phyloP scores from a whole-genome alignment of 2,888 invertebrate species.

The Rhingia rostrata region DNA sequence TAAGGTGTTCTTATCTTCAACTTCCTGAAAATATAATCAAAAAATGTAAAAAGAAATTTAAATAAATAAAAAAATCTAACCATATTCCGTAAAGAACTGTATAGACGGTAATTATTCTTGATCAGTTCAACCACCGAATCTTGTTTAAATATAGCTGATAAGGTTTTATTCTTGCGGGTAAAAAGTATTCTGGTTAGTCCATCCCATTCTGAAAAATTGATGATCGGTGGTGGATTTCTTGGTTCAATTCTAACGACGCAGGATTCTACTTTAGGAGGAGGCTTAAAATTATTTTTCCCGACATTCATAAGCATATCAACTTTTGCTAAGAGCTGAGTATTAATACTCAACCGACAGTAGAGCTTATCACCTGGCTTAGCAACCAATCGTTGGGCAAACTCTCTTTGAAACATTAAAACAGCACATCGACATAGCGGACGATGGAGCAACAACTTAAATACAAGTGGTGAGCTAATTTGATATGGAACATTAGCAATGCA shows the following conservation, averaged over 20 bases:
- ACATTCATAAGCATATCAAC: conserved; percentile 98
- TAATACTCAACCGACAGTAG: conserved; percentile 97
- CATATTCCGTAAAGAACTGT: conserved; percentile 93
- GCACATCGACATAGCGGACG: conserved; percentile 95
- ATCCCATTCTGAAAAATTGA: conserved; percentile 99
- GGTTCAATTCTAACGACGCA: conserved; percentile 99
- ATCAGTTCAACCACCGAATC: conserved; percentile 91
- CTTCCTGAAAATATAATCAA: conserved; percentile 84
- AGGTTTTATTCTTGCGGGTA: conserved; percentile 97
- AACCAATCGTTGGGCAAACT: conserved; percentile 98
- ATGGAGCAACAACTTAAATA: conserved; percentile 96
- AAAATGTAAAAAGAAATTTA: conserved; percentile 21
- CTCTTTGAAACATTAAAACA: conserved; percentile 98
- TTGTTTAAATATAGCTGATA: conserved; percentile 94
- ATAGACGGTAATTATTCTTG: conserved; percentile 95
- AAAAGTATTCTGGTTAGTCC: conserved; percentile 97
- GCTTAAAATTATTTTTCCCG: conserved; percentile 98
- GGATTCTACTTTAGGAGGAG: conserved; percentile 99
- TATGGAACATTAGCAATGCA: conserved; percentile 99
- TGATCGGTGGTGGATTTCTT: conserved; percentile 96
- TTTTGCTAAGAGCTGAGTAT: conserved; percentile 96
- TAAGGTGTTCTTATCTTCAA: conserved; percentile 93
- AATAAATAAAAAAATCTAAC: conserved; percentile 82
- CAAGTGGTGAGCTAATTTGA: conserved; percentile 97
- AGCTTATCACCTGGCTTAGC: conserved; percentile 98